Percentiles rank a stretch among this genome's conserved stretches.
Conservation (phyloP, 2,888 invertebrate species). For the Bibio marci region DNA sequence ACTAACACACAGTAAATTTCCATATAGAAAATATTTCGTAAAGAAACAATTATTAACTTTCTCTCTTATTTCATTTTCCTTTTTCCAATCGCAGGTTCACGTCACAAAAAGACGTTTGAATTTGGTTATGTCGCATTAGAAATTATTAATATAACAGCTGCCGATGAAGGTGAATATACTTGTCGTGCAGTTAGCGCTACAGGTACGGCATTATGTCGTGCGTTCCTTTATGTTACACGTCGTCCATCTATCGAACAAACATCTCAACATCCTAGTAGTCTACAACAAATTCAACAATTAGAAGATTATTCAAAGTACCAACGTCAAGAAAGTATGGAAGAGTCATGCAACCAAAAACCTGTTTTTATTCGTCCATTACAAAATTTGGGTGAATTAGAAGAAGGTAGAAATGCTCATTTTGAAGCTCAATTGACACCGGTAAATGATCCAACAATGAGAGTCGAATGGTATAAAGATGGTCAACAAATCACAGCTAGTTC, state of each 20-base stretch:
- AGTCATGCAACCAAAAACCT: slow-evolving; percentile 61
- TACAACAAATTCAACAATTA: slow-evolving; percentile 76
- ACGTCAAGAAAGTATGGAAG: slow-evolving; percentile 69
- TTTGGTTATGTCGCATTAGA: slow-evolving; percentile 96
- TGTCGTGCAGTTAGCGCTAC: slow-evolving; percentile 76
- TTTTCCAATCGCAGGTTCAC: slow-evolving; percentile 71
- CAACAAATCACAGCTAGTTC: slow-evolving; percentile 91
- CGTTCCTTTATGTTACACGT: slow-evolving; percentile 61
- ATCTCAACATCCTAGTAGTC: slow-evolving; percentile 80
- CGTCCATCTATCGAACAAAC: slow-evolving; percentile 71
- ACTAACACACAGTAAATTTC: slow-evolving; percentile 71
- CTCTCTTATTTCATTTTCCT: not conserved
- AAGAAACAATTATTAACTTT: not conserved
- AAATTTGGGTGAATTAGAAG: slow-evolving; percentile 71
- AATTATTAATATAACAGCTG: slow-evolving; percentile 65
- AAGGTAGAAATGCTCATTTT: slow-evolving; percentile 83
- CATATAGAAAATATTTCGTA: slow-evolving; percentile 2
- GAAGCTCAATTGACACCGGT: slow-evolving; percentile 86
- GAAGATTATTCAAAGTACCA: slow-evolving; percentile 83
- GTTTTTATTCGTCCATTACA: slow-evolving; percentile 76
- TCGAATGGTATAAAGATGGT: slow-evolving; percentile 93
- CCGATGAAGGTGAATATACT: slow-evolving; percentile 81
- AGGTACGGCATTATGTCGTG: slow-evolving; percentile 74
- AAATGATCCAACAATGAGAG: slow-evolving; percentile 84
- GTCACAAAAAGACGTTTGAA: slow-evolving; percentile 87